Evolutionary conservation across 2,888 invertebrate species (phyloP).

Genomic region (Perdita meconis): DNA sequence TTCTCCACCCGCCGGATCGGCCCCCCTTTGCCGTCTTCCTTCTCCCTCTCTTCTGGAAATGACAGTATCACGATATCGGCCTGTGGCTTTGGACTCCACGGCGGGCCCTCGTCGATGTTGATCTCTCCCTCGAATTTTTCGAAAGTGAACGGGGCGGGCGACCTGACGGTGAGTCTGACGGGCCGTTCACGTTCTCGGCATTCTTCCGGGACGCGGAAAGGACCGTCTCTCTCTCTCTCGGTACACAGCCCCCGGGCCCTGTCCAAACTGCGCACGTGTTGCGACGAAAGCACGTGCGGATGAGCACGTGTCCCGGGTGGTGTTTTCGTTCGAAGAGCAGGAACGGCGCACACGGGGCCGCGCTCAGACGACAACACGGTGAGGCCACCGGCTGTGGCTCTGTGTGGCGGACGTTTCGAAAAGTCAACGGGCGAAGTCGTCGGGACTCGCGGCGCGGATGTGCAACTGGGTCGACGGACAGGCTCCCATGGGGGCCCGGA

Average conservation of each 20-base stretch:
- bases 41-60: no score
- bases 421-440: neutral
- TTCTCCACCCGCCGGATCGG: neutral
- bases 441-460: neutral
- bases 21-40: constrained; percentile 1
- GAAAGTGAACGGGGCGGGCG: constrained; percentile 3
- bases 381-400: no score
- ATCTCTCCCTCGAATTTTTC: neutral
- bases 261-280: constrained; percentile 55
- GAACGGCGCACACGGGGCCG: no score
- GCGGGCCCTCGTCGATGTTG: no score
- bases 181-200: neutral
- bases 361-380: no score
- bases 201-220: constrained; percentile 1
- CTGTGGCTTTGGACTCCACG: no score
- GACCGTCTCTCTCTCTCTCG: constrained; percentile 1
- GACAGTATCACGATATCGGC: no score
- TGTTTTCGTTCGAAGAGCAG: constrained; percentile 47
- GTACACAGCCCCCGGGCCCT: constrained; percentile 21
- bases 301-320: constrained; percentile 64
- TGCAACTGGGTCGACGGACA: constrained; percentile 1
- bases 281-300: constrained; percentile 58
- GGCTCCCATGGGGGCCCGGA: constrained; percentile 33
- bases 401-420: neutral
- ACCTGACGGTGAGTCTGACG: neutral